Evolutionary conservation across 1,140 invertebrate species (phyloP), one percentile per base, ranked within the genome.

Genomic region (Anastatus disparis): DNA sequence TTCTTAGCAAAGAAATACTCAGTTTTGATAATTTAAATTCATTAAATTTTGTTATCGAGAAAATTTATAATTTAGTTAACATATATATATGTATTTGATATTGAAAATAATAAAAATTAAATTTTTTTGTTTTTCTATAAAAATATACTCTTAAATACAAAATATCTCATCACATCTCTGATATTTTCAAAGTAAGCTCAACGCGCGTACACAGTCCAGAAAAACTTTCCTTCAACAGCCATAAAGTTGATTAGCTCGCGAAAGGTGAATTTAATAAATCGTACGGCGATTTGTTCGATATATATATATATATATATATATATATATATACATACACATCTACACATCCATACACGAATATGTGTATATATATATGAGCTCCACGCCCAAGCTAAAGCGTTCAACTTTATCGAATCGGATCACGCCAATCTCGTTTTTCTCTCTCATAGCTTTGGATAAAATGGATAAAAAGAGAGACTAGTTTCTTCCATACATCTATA

Each of bases 181-280:
- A 42, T 26, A 15, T 40, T 2, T 8, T 17, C 20, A 2, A 12
- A 50, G 46, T 20, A 22, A 15, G 13, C 4, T 50, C 17, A 50
- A 50, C 12, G 17, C 17, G 22, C 52, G 26, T 15, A 13, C 7
- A 20, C 50, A 31, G 9, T 31, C 15, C 15, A 20, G 42, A n/a
- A n/a, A 55, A n/a, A 15, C 58, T 20, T n/a, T 15, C 3, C 15
- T 35, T 17, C 2, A 46, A 12, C 31, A 13, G 26, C 38, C 48
- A 24, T 62, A 61, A 52, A 61, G 38, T 50, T 26, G 42, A 52
- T 52, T 40, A 61, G 42, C 29, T 44, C 44, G 48, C 31, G n/a
- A 24, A 61, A 42, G 44, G 24, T 48, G 46, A 58, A 59, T 69
- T 69, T 61, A 53, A 52, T 69, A 52, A 61, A 69, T 69, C 40